Conservation (phyloP, 1,140 invertebrate species). For the Neodiprion pinetum region DNA sequence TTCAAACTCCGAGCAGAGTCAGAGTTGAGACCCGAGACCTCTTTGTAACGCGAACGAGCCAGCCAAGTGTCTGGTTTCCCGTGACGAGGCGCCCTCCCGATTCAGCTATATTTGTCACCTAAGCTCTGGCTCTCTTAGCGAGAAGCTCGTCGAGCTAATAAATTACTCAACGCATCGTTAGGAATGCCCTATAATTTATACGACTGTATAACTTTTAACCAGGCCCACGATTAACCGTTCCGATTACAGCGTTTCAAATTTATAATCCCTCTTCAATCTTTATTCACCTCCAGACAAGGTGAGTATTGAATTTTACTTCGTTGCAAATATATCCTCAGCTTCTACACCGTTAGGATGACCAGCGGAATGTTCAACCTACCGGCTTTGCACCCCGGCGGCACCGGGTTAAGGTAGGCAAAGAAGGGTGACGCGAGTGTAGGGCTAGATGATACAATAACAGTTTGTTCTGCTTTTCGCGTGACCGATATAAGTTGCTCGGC, state of each 20-base stretch:
- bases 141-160: background rate
- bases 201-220: background rate
- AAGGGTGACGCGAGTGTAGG: background rate
- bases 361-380: background rate
- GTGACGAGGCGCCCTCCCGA: background rate
- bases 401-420: background rate
- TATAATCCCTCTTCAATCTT: background rate
- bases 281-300: background rate
- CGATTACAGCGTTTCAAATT: background rate
- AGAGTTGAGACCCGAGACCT: background rate
- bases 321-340: background rate
- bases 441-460: constrained; percentile 25
- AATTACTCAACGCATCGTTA: constrained; percentile 5
- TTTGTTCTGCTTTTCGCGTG: constrained; percentile 45
- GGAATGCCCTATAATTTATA: constrained; percentile 1
- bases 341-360: background rate
- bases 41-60: constrained; percentile 6
- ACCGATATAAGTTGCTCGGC: constrained; percentile 44
- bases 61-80: constrained; percentile 1
- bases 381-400: background rate
- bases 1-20: background rate
- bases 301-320: no score
- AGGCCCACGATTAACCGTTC: no score
- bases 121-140: background rate
- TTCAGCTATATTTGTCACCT: constrained; percentile 5